phyloP scores from a whole-genome alignment of 1,140 invertebrate genomes.

The Anastrepha ludens region DNA sequence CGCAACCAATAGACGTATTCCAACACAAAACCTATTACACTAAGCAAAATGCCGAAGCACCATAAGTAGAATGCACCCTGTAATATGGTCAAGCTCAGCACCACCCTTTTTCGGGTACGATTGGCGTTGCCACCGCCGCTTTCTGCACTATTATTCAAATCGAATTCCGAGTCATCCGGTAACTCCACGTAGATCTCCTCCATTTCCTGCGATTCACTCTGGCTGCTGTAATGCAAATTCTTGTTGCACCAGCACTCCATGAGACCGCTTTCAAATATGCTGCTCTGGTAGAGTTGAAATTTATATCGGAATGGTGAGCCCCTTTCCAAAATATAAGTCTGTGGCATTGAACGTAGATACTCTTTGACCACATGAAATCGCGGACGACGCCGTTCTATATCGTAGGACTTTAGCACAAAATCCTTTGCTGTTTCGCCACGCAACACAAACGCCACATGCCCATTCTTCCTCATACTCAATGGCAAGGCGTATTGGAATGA shows the following conservation, averaged over 20 bases:
- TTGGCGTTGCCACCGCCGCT: not conserved
- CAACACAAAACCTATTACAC: slow-evolving; percentile 59
- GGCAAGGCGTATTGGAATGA: slow-evolving; percentile 58
- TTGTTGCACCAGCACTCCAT: slow-evolving; percentile 63
- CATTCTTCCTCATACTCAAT: slow-evolving; percentile 41
- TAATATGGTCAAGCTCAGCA: slow-evolving; percentile 64
- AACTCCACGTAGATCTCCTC: slow-evolving; percentile 64
- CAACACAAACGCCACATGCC: slow-evolving; percentile 63
- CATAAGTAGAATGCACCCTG: slow-evolving; percentile 68
- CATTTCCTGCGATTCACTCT: slow-evolving; percentile 52
- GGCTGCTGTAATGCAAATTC: slow-evolving; percentile 31
- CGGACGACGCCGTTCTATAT: slow-evolving; percentile 63
- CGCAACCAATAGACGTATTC: slow-evolving; percentile 58
- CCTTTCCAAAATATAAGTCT: slow-evolving; percentile 65
- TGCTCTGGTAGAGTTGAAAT: slow-evolving; percentile 61
- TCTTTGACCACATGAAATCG: slow-evolving; percentile 68
- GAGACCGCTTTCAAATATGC: slow-evolving; percentile 65
- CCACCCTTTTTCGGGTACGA: slow-evolving; percentile 56
- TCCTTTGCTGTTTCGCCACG: slow-evolving; percentile 64
- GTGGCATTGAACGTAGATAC: slow-evolving; percentile 65
- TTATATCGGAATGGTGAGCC: slow-evolving; percentile 69
- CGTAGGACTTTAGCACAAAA: slow-evolving; percentile 64
- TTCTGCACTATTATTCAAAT: not conserved
- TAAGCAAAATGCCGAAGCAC: slow-evolving; percentile 61
- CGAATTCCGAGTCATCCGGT: slow-evolving; percentile 60